phyloP scores from a whole-genome alignment of 1,140 invertebrate species.

The Pachyrhynchus sulphureomaculatus region DNA sequence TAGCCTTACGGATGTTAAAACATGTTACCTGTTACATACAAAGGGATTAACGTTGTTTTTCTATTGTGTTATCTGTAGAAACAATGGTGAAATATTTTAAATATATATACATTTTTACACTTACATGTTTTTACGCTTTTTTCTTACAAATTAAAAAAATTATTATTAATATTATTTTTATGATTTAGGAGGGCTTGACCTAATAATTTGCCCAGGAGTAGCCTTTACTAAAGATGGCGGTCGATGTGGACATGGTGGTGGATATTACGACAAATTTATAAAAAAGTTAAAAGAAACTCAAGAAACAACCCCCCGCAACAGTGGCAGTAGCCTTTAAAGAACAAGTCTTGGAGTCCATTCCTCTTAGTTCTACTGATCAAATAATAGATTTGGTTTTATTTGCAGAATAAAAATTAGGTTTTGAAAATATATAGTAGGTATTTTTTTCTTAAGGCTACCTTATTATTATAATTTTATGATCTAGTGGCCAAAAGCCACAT shows the following conservation, averaged over 20 bases:
- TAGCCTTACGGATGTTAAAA: too few relatives aligned
- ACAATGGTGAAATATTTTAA: too few relatives aligned
- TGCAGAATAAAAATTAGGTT: constrained; percentile 29
- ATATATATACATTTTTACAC: too few relatives aligned
- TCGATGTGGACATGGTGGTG: constrained; percentile 84
- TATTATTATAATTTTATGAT: too few relatives aligned
- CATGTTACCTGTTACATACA: too few relatives aligned
- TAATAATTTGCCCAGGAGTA: constrained; percentile 85
- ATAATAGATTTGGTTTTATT: constrained; percentile 66
- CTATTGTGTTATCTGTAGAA: too few relatives aligned
- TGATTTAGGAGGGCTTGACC: constrained; percentile 71
- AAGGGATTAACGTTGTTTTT: too few relatives aligned
- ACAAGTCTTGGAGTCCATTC: constrained; percentile 76
- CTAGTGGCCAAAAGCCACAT: too few relatives aligned
- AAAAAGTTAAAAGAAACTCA: constrained; percentile 51
- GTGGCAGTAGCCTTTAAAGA: constrained; percentile 81
- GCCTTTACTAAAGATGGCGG: constrained; percentile 78
- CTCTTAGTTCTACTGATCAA: constrained; percentile 69
- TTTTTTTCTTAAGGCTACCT: too few relatives aligned
- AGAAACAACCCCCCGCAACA: constrained; percentile 55
- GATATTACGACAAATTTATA: constrained; percentile 86
- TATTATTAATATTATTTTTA: constrained; percentile 3
- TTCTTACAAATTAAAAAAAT: too few relatives aligned
- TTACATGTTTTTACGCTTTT: too few relatives aligned
- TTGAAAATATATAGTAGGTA: too few relatives aligned